These are phyloP conservation scores for Amphipoea oculea DNA, from an alignment of 2,888 invertebrate genomes.

Conservation along the genomic window DNA sequence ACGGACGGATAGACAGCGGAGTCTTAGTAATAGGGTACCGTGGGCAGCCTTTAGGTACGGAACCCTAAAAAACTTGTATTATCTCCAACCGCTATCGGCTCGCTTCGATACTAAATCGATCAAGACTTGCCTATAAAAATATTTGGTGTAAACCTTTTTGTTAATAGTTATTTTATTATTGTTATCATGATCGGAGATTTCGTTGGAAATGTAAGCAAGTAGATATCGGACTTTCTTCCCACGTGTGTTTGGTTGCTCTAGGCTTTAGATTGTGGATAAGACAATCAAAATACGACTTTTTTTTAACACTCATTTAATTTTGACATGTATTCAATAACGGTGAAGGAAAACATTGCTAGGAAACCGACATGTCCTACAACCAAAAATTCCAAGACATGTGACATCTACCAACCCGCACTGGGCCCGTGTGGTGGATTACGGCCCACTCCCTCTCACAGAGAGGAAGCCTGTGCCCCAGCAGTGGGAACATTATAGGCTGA, in stretches of 20 bases:
- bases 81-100: constrained; percentile 69
- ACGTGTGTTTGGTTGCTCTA: constrained; percentile 57
- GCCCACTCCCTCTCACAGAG: background rate
- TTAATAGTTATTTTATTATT: constrained; percentile 68
- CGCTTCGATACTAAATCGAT: constrained; percentile 64
- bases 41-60: background rate
- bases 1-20: too few species aligned
- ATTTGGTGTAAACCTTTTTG: constrained; percentile 65
- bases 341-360: background rate
- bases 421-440: background rate
- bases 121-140: constrained; percentile 66
- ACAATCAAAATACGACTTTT: background rate
- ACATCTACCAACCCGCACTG: background rate
- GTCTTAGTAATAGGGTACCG: background rate
- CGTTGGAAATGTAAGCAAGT: constrained; percentile 14
- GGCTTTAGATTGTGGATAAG: constrained; percentile 52
- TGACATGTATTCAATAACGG: background rate
- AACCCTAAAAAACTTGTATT: constrained; percentile 73
- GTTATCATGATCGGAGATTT: constrained; percentile 62
- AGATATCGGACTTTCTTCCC: constrained; percentile 51
- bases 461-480: background rate
- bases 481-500: background rate
- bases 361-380: background rate
- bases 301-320: constrained; percentile 10
- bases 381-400: background rate